Percentiles rank a stretch among this genome's conserved stretches.
Conservation (phyloP, 2,797 vertebrate genomes). For the Aphelocoma californica region DNA sequence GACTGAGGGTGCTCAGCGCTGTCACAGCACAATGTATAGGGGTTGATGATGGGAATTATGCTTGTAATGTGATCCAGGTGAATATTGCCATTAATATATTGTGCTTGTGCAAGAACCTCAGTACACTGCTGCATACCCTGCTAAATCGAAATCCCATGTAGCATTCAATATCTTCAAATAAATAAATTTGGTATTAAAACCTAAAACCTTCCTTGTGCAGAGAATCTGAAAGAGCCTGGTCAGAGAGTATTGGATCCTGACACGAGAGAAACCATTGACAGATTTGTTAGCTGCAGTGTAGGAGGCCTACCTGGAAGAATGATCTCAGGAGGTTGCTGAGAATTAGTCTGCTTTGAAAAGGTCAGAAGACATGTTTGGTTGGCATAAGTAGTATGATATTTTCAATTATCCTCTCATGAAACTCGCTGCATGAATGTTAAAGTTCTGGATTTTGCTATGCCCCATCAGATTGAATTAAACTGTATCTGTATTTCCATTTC, state of each 20-base stretch:
- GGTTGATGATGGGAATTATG: not conserved
- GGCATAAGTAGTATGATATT: not conserved
- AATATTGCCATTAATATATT: not conserved
- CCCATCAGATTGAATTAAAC: not conserved
- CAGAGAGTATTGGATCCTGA: not conserved
- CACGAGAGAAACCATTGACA: not conserved
- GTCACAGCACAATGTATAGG: fast-evolving
- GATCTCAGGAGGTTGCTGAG: not conserved
- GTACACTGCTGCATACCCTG: not conserved
- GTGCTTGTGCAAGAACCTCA: not conserved
- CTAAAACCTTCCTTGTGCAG: not conserved
- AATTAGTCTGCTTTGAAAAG: not conserved
- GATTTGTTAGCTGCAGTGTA: not conserved
- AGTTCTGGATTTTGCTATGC: not conserved
- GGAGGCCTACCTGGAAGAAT: not conserved
- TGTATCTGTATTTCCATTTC: not conserved
- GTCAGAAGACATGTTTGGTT: not conserved
- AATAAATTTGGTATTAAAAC: not conserved
- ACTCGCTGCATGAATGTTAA: not conserved
- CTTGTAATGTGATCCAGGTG: not conserved
- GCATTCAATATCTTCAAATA: fast-evolving
- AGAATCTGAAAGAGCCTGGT: not conserved
- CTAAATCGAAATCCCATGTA: not conserved
- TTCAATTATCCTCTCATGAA: not conserved
- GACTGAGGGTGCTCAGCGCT: not conserved